Base-by-base conservation (phyloP, 2,797 vertebrate species). In the Avahi laniger region DNA sequence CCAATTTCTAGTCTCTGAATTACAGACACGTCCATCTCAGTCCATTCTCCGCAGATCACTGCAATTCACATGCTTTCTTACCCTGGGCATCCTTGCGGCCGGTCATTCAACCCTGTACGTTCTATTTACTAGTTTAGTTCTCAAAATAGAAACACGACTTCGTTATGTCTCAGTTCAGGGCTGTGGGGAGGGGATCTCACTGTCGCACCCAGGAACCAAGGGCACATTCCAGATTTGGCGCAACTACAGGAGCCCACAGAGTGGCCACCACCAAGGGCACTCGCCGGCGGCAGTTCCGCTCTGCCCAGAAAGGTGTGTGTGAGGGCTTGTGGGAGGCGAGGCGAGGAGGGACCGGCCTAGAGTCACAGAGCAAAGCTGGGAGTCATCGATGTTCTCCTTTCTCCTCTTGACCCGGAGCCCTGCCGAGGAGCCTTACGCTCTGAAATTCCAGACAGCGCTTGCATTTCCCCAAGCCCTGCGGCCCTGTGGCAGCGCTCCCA, bases 381-480 rank as follows among this genome's bases (percentile, higher is more conserved):
- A 67, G 7, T 20, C 17, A 24, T 57, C 9, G 4, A n/a, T 30
- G 48, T 80, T 88, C 35, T 88, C 50, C 41, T 76, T 18, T 69
- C 46, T 48, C 43, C 46, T 41, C 85, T 69, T 22, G 79, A 95
- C 96, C 70, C 1, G 14, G 81, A 88, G 73, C 38, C 91, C 95
- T 48, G 81, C 94, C 0, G 76, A 80, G 83, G 75, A 87, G 59
- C 46, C 93, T 54, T 96, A 63, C 92, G 96, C 91, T 82, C 84
- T 26, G 70, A 83, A 52, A 75, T 41, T 73, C 72, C 89, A 97
- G 94, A 72, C 12, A 33, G 91, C 46, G 38, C 73, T 2, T 67
- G 81, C 50, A 7, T 43, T 75, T 94, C 61, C 90, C 92, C 54
- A 95, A 96, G 90, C 88, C 87, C 92, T 14, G 22, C 0, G 3